Conservation (phyloP, 2,888 invertebrate genomes). For the Oscheius sp. region DNA sequence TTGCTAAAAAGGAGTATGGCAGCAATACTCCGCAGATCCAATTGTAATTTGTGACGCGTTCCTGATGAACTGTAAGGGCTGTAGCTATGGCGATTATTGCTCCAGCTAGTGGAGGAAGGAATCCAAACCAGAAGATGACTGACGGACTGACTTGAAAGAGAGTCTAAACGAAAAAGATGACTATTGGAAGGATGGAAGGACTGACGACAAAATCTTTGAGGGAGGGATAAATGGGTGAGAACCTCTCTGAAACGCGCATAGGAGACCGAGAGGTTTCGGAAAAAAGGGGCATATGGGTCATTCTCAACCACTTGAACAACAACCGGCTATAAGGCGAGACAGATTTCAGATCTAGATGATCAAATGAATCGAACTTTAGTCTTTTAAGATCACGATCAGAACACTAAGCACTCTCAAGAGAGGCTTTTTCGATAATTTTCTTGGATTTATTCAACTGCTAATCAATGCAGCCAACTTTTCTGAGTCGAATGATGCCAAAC, state of each 20-base stretch:
- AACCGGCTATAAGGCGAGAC: slow-evolving; percentile 10
- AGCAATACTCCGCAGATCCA: slow-evolving; percentile 68
- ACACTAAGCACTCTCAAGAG: too few relatives aligned
- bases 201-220: slow-evolving; percentile 4
- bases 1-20: too few relatives aligned
- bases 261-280: background rate
- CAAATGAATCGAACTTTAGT: too few relatives aligned
- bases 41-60: slow-evolving; percentile 61
- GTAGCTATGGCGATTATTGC: slow-evolving; percentile 61
- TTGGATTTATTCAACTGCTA: too few relatives aligned
- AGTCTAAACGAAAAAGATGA: background rate
- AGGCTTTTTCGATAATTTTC: too few relatives aligned
- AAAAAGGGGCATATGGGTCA: slow-evolving; percentile 19
- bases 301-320: background rate
- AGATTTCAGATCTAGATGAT: too few relatives aligned
- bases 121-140: slow-evolving; percentile 58
- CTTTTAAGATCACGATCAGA: too few relatives aligned
- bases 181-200: background rate
- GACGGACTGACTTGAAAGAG: slow-evolving; percentile 45
- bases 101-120: slow-evolving; percentile 62
- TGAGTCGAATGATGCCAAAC: too few relatives aligned
- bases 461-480: too few relatives aligned
- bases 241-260: background rate
- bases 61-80: slow-evolving; percentile 62
- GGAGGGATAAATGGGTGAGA: background rate